Evolutionary conservation across 92 coral and sea anemone species (phyloP), one percentile per base, ranked within the genome.

Genomic region (Galaxea fascicularis): DNA sequence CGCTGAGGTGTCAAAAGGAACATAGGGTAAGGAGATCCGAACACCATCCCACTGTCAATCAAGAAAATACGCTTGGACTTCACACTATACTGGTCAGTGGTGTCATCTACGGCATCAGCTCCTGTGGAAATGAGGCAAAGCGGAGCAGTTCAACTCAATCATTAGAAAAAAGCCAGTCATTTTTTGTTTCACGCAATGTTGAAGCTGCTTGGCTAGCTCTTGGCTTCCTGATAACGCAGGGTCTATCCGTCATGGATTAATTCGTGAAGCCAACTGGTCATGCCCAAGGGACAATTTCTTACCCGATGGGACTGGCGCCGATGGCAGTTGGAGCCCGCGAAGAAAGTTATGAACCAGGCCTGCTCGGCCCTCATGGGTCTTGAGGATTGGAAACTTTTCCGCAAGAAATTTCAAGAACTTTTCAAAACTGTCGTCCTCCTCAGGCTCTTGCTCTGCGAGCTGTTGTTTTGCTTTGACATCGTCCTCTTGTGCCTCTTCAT

Each of bases 291-390:
- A 24, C 63, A 4, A 28, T 3, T 4, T 22, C 71, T 59, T 12
- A 76, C 69, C 82, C 60, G 82, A 60, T 24, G 26, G 14, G 35
- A 56, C 16, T 75, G 80, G 66, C 6, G 66, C n/a, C 52, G 80
- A 17, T 15, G 30, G 27, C 1, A 78, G 24, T 28, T 41, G 27
- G 0, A 94, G 83, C 17, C 98, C 98, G 24, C 95, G 90, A 26
- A 94, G 76, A 30, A 92, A 90, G 93, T 94, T 94, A 45, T 94
- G 95, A 14, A 94, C 86, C 79, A 92, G 86, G n/a, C 95, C 98
- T 0, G 98, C 98, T 92, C 95, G 77, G 8, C 98, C 98, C 28
- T 86, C 66, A 44, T 95, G 86, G 11, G 98, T 87, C 25, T 79
- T 89, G 15, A 90, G 79, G 44, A 88, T 75, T 0, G 74, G 72